Evolutionary conservation across 2,113 vertebrate species (phyloP).

Genomic region (Myotis yumanensis): DNA sequence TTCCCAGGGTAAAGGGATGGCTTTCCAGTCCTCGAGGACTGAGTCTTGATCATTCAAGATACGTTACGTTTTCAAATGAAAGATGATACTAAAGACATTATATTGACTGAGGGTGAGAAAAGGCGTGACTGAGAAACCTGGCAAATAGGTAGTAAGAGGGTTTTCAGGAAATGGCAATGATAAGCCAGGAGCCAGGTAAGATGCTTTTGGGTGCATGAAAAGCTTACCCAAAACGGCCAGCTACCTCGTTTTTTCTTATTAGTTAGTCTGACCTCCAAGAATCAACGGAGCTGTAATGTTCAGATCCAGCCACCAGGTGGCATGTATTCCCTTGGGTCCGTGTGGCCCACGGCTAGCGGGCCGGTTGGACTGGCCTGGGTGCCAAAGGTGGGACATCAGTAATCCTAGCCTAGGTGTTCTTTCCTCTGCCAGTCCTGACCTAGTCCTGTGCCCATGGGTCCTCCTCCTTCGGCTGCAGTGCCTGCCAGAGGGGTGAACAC

Average conservation of each 20-base stretch:
- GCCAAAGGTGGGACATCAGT: neutral
- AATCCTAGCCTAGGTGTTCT: neutral
- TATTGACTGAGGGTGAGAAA: neutral
- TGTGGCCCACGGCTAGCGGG: rapidly evolving
- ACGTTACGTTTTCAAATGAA: neutral
- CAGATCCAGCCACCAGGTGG: conserved; percentile 51
- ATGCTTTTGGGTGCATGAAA: neutral
- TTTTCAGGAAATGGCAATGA: neutral
- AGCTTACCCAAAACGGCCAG: neutral
- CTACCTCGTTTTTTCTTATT: neutral
- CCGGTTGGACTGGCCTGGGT: neutral
- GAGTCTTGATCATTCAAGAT: neutral
- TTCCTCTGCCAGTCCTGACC: neutral
- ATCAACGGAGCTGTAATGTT: neutral
- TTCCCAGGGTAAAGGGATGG: neutral
- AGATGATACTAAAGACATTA: neutral
- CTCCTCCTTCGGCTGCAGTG: neutral
- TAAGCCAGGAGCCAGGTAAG: neutral
- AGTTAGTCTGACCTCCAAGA: neutral
- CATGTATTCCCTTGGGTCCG: neutral
- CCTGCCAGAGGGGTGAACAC: neutral
- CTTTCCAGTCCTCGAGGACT: neutral
- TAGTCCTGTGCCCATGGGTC: neutral
- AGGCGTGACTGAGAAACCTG: neutral
- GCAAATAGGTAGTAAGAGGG: neutral